Conservation (phyloP, 2,113 vertebrate genomes). For the Ptyas mucosa region DNA sequence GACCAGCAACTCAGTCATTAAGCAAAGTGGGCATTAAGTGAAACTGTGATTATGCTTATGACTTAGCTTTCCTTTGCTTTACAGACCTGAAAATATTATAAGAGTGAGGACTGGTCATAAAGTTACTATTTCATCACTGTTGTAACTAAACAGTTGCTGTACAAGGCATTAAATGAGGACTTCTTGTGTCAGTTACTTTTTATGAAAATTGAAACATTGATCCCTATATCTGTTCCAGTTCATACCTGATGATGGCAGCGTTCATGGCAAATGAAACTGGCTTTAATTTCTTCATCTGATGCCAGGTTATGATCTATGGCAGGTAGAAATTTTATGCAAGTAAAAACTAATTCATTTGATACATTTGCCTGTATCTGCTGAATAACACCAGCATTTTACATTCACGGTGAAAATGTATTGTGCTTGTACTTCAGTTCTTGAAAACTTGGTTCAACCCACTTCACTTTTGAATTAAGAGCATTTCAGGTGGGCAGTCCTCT, state of each 20-base stretch:
- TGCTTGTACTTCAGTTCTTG: not conserved
- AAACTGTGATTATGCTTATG: not conserved
- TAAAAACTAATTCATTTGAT: not conserved
- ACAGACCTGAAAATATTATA: not conserved
- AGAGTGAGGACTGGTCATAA: not conserved
- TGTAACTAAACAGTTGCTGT: not conserved
- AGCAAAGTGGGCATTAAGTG: not conserved
- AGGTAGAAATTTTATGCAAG: not conserved
- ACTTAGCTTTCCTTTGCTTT: not conserved
- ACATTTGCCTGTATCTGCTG: not conserved
- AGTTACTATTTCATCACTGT: not conserved
- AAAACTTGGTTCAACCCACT: not conserved
- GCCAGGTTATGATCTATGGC: not conserved
- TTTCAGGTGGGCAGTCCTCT: not conserved
- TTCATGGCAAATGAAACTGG: not conserved
- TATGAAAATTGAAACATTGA: not conserved
- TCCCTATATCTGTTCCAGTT: not conserved
- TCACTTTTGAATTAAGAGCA: not conserved
- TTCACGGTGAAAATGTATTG: not conserved
- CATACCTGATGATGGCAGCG: not conserved
- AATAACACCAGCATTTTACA: not conserved
- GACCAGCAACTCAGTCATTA: not conserved
- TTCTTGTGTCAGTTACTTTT: not conserved
- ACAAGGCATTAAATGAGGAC: not conserved
- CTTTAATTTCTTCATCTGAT: not conserved